Evolutionary conservation across 1,140 invertebrate genomes (phyloP), one percentile per base, ranked within the genome.

Genomic region (Drosophila ohnishii): DNA sequence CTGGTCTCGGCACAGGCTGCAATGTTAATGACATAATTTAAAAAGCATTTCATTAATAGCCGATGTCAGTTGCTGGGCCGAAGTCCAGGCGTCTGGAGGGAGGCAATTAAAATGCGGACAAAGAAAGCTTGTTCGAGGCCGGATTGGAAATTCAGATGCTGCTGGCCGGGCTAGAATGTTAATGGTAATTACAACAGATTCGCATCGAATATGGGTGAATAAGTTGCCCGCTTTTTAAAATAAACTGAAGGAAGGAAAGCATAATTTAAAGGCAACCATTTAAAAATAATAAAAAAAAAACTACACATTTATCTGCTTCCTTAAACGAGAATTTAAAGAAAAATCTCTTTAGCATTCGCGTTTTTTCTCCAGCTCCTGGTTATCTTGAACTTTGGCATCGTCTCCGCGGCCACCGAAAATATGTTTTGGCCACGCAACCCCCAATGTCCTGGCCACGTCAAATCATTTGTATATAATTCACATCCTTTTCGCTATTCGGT

Each of bases 381-480:
- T 87, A 87, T 87, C 83, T 87, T 30, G 28, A 59, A 61, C 57
- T 45, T 37, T 88, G 79, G 83, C 84, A 88, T 87, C 83, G 83
- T 63, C 64, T 77, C 44, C 58, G 57, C 51, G 63, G 53, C 63
- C 30, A 42, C 9, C 22, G 44, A 53, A 75, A 72, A 65, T 59
- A 56, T 62, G 56, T 64, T 66, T 40, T 51, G 39, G 39, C 37
- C 37, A 32, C 25, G 42, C 40, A 45, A 63, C 42, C 51, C 55
- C 55, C 61, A 16, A 66, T 55, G 53, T 75, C 35, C 69, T 58
- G 50, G 59, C 78, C 85, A 89, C 81, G 85, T 88, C 85, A 88
- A 88, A 88, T 88, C 78, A 88, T 88, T 88, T 88, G 85, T 88
- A 73, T 89, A 88, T 88, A 88, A 88, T 88, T 88, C 85, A 88